Evolutionary conservation across 2,888 invertebrate species (phyloP).

Genomic region (Laothoe populi): DNA sequence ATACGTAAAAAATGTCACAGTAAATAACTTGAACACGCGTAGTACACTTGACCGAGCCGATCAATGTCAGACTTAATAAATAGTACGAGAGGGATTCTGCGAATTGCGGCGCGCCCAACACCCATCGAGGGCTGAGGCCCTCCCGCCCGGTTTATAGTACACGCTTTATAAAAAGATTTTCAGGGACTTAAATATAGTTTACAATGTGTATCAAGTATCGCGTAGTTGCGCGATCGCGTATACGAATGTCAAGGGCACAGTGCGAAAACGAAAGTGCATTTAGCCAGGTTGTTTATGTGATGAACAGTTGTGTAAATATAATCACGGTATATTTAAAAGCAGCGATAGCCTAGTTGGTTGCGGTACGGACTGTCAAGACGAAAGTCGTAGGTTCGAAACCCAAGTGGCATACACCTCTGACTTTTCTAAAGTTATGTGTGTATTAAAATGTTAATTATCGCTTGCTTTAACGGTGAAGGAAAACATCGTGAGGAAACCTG

Average conservation of each 20-base stretch:
- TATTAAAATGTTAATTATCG: too few species aligned
- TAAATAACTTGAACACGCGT: background rate
- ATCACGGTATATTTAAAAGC: too few species aligned
- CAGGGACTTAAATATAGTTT: conserved; percentile 7
- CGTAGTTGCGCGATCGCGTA: background rate
- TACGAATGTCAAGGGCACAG: background rate
- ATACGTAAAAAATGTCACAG: background rate
- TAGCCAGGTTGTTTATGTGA: background rate
- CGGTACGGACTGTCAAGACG: too few species aligned
- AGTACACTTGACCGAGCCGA: conserved; percentile 13
- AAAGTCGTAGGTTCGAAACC: too few species aligned
- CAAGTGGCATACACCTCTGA: too few species aligned
- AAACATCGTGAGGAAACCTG: too few species aligned
- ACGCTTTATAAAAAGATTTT: background rate
- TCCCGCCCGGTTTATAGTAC: background rate
- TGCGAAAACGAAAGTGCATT: conserved; percentile 1
- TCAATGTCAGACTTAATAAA: conserved; percentile 15
- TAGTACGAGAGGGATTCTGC: conserved; percentile 17
- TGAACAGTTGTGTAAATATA: background rate
- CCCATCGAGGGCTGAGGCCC: background rate
- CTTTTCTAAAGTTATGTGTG: too few species aligned
- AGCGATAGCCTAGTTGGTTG: too few species aligned
- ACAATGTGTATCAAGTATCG: background rate
- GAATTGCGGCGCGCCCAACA: background rate
- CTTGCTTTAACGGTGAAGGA: too few species aligned